These are phyloP conservation scores for Sternotherus odoratus DNA, from an alignment of 2,797 vertebrate genomes.

Conservation along the genomic window DNA sequence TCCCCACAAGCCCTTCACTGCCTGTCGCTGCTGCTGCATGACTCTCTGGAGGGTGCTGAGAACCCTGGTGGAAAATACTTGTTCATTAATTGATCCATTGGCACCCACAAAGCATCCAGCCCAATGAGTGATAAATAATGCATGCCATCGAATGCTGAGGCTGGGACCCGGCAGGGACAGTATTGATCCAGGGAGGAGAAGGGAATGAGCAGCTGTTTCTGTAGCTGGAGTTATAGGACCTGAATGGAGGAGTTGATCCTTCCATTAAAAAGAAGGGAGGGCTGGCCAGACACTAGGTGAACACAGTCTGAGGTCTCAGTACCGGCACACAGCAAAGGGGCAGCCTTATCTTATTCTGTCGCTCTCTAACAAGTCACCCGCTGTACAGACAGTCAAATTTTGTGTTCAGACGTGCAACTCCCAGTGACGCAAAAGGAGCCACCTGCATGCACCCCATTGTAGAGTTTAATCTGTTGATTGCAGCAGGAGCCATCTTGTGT, in stretches of 20 bases:
- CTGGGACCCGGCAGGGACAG: neutral
- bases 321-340: neutral
- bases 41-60: neutral
- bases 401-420: neutral
- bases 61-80: slow-evolving; percentile 43
- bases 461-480: neutral
- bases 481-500: neutral
- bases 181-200: slow-evolving; percentile 39
- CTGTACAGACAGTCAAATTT: neutral
- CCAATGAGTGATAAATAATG: slow-evolving; percentile 70
- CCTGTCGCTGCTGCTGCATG: neutral
- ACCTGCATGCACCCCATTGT: neutral
- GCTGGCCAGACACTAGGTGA: neutral
- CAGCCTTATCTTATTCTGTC: rapidly evolving
- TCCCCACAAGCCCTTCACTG: neutral
- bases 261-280: neutral
- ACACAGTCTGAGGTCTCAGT: neutral
- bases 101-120: neutral
- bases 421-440: neutral
- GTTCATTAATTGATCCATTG: slow-evolving; percentile 69
- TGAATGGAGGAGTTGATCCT: slow-evolving; percentile 5
- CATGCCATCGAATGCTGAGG: neutral
- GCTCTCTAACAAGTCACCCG: neutral
- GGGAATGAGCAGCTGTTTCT: slow-evolving; percentile 37
- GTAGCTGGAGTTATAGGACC: neutral